A percentile compares a stretch with the other conserved stretches of the same genome.
These are phyloP conservation scores for Melierax canorus DNA, from an alignment of 2,113 vertebrate species.

Conservation along the genomic window DNA sequence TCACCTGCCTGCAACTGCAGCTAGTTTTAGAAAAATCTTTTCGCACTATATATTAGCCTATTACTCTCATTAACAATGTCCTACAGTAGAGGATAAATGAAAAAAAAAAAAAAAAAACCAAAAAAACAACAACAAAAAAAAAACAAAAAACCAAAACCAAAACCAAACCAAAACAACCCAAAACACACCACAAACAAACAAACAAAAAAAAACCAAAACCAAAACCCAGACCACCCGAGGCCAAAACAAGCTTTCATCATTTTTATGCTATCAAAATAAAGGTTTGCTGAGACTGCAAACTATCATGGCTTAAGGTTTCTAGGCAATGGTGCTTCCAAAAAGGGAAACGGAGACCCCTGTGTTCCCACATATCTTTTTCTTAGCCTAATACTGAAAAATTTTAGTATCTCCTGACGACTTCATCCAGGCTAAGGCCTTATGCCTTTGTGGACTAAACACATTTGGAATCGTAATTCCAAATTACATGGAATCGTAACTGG, in stretches of 20 bases:
- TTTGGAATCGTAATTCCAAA: not conserved
- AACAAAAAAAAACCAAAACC: not conserved
- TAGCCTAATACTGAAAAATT: not conserved
- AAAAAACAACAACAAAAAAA: too few species aligned
- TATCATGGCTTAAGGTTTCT: not conserved
- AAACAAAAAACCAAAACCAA: too few species aligned
- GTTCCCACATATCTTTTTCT: not conserved
- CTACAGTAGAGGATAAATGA: not conserved
- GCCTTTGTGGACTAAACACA: not conserved
- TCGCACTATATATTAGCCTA: not conserved
- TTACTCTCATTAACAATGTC: not conserved
- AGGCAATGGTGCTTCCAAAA: not conserved
- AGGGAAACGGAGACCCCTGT: not conserved
- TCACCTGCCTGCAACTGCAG: not conserved
- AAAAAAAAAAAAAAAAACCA: not conserved
- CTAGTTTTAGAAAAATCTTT: not conserved
- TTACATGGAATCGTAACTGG: rapidly evolving
- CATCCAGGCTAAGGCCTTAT: not conserved
- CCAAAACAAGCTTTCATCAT: not conserved
- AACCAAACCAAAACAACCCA: too few species aligned
- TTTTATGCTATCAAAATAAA: not conserved
- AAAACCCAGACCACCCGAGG: not conserved
- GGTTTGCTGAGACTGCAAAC: not conserved
- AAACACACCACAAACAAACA: not conserved
- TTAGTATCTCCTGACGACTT: not conserved